Evolutionary conservation across 2,113 vertebrate genomes (phyloP).

Genomic region (Elephas maximus): DNA sequence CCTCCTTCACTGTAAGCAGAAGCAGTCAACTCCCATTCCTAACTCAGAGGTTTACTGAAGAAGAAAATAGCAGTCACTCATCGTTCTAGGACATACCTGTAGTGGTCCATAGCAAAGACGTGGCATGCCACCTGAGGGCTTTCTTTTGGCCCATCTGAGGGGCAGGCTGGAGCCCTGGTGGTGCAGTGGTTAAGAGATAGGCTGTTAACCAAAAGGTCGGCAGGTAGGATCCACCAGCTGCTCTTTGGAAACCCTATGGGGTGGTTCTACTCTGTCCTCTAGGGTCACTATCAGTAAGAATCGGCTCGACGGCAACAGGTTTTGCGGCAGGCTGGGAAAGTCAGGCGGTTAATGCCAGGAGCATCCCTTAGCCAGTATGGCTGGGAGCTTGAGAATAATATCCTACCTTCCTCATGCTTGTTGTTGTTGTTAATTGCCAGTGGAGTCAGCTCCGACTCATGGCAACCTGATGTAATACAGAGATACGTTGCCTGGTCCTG

Average conservation of each 20-base stretch:
- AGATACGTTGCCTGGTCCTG: neutral
- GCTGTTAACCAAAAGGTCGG: no score
- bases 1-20: neutral
- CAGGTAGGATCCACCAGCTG: no score
- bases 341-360: neutral
- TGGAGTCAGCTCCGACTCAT: neutral
- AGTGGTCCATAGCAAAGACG: neutral
- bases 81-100: neutral
- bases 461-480: neutral
- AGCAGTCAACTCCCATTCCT: neutral
- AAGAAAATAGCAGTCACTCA: neutral
- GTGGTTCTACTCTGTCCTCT: no score
- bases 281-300: no score
- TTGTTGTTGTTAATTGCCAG: neutral
- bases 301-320: no score
- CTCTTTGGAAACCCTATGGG: no score
- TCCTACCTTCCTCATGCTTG: neutral
- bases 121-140: neutral
- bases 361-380: no score
- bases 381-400: neutral
- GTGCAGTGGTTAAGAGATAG: no score
- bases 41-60: neutral
- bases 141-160: neutral
- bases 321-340: neutral
- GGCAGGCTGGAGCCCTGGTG: neutral